Percentiles rank a stretch among this genome's conserved stretches.
phyloP scores from a whole-genome alignment of 1,140 invertebrate genomes.

The Bombus haemorrhoidalis region DNA sequence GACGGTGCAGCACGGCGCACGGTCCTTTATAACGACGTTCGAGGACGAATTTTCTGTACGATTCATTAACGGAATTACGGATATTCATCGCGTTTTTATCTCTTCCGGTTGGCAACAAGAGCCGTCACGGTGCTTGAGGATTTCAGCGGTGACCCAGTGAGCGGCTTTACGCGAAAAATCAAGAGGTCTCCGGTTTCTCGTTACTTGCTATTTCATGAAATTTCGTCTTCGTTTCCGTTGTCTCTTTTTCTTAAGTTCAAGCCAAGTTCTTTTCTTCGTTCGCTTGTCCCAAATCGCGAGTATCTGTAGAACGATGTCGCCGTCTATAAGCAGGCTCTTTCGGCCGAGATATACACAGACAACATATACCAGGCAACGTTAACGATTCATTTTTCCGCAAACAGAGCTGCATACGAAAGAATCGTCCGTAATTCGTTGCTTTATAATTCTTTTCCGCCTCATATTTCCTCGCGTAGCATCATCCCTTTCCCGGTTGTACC shows the following conservation, averaged over 20 bases:
- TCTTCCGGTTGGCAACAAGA: conserved; percentile 7
- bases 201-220: background rate
- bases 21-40: conserved; percentile 22
- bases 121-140: conserved; percentile 2
- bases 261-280: background rate
- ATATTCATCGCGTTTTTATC: conserved; percentile 29
- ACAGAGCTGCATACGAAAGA: too few relatives aligned
- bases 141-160: background rate
- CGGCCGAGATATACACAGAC: too few relatives aligned
- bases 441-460: too few relatives aligned
- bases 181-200: background rate
- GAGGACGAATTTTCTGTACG: conserved; percentile 32
- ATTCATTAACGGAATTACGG: conserved; percentile 39
- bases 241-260: background rate
- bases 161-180: background rate
- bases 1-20: background rate
- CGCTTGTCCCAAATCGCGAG: background rate
- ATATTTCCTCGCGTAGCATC: too few relatives aligned
- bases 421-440: too few relatives aligned
- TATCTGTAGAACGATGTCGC: too few relatives aligned
- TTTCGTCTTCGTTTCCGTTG: background rate
- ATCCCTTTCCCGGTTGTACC: too few relatives aligned
- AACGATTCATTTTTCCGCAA: too few relatives aligned
- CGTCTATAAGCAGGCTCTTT: too few relatives aligned
- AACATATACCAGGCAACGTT: too few relatives aligned